Conservation (phyloP, 2,888 invertebrate species). For the Tipula lateralis region DNA sequence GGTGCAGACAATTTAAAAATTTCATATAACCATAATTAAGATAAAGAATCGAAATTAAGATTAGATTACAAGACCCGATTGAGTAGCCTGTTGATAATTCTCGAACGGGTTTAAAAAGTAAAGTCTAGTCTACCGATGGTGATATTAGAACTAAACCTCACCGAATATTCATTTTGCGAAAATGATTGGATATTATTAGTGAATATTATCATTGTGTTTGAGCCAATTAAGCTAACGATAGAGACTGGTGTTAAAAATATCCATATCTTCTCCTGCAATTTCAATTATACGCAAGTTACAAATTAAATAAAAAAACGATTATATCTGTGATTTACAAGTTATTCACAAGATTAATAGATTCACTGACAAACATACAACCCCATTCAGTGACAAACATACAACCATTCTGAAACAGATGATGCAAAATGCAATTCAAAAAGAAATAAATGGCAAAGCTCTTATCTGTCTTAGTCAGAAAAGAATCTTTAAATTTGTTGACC, state of each 20-base stretch:
- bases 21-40: not conserved
- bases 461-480: not conserved
- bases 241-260: no score
- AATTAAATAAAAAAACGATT: not conserved
- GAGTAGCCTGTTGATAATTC: no score
- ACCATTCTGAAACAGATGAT: not conserved
- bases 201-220: not conserved
- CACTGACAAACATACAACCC: no score
- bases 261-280: not conserved
- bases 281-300: not conserved
- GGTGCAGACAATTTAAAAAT: not conserved
- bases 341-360: no score
- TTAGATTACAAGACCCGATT: not conserved
- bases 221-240: not conserved
- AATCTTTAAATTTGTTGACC: no score
- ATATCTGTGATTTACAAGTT: no score
- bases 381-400: no score
- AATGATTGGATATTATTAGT: no score
- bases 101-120: no score
- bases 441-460: no score
- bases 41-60: not conserved
- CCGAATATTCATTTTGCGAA: not conserved
- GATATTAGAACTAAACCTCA: not conserved
- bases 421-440: no score
- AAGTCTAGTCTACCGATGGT: no score